phyloP scores from a whole-genome alignment of 2,888 invertebrate species.

The Sphaerophoria rueppellii region DNA sequence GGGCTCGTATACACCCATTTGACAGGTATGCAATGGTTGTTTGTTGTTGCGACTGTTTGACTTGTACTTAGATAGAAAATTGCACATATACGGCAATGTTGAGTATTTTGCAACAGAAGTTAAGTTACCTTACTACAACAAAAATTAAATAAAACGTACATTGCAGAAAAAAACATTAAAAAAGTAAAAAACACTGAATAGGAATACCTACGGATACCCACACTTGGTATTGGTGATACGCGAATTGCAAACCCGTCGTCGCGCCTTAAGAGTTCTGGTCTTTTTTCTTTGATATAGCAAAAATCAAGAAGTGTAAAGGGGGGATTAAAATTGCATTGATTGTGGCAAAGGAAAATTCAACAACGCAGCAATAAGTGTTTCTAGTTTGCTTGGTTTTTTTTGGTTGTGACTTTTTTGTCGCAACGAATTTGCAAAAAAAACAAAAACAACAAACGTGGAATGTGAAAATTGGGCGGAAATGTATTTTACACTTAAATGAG shows the following conservation, averaged over 20 bases:
- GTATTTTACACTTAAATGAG: conserved; percentile 21
- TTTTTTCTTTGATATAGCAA: conserved; percentile 2
- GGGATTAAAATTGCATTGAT: conserved; percentile 58
- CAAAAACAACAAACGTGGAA: conserved; percentile 47
- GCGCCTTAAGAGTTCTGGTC: conserved; percentile 38
- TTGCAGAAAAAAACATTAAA: not conserved
- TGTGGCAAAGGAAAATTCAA: conserved; percentile 61
- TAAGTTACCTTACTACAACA: conserved; percentile 63
- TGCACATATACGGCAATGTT: conserved; percentile 63
- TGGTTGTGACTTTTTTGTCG: conserved; percentile 12
- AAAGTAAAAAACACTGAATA: conserved; percentile 13
- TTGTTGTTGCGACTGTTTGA: conserved; percentile 56
- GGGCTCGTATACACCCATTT: conserved; percentile 73
- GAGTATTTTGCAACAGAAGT: conserved; percentile 71
- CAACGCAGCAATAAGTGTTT: conserved; percentile 37
- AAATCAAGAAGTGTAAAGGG: conserved; percentile 23
- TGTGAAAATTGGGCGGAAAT: conserved; percentile 67
- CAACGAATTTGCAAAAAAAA: conserved; percentile 45
- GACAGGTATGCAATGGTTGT: conserved; percentile 68
- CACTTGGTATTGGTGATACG: conserved; percentile 59
- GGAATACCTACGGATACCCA: conserved; percentile 46
- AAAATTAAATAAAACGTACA: conserved; percentile 54
- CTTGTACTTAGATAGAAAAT: conserved; percentile 69
- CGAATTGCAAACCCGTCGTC: conserved; percentile 53
- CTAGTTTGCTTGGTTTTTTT: conserved; percentile 1